phyloP scores from a whole-genome alignment of 2,888 invertebrate genomes.

The Diaprepes abbreviatus region DNA sequence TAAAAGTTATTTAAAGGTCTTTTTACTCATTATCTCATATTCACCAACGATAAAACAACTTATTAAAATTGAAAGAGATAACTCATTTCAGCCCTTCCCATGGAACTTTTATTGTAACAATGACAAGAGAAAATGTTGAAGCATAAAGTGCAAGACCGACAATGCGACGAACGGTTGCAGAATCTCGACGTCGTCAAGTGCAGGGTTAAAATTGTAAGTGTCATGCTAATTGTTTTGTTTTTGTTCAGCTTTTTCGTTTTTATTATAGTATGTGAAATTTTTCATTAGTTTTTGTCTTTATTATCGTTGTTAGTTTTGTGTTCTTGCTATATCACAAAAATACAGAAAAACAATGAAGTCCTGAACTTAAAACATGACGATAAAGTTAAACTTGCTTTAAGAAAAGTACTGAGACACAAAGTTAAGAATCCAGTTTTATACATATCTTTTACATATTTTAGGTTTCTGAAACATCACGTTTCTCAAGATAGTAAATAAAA shows the following conservation, averaged over 20 bases:
- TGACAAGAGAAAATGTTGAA: conserved; percentile 46
- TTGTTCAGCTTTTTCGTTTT: conserved; percentile 7
- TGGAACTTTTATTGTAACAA: conserved; percentile 13
- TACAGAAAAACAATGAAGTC: no score
- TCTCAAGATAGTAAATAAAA: no score
- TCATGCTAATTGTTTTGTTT: conserved; percentile 22
- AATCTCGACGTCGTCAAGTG: conserved; percentile 59
- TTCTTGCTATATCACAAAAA: no score
- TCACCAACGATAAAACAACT: conserved; percentile 1
- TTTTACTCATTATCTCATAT: background rate
- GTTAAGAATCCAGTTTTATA: no score
- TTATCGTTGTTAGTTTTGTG: no score
- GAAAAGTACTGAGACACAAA: no score
- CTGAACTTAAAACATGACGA: no score
- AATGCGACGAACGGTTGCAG: conserved; percentile 55
- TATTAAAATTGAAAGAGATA: conserved; percentile 9
- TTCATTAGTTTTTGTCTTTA: no score
- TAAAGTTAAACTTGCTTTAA: no score
- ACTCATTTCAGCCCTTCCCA: conserved; percentile 10
- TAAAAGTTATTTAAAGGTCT: background rate
- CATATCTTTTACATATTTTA: no score
- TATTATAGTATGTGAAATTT: background rate
- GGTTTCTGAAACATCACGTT: no score
- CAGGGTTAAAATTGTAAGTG: conserved; percentile 61
- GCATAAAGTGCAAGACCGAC: conserved; percentile 52